phyloP scores from a whole-genome alignment of 2,888 invertebrate species.

The Siphlonurus alternatus region DNA sequence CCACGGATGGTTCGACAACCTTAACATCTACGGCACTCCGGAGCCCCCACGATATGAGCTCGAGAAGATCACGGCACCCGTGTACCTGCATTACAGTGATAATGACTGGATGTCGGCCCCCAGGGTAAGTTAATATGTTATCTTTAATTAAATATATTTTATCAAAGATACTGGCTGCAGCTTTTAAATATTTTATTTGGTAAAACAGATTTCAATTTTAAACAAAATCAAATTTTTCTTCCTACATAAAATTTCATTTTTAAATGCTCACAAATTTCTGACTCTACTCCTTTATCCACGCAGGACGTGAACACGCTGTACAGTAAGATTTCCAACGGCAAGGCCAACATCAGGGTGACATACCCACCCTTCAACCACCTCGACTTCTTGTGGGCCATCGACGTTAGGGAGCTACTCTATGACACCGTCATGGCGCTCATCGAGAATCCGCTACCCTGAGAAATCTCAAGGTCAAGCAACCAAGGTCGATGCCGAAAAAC shows the following conservation, averaged over 20 bases:
- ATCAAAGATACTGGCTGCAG: too few species aligned
- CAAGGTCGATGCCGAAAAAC: too few species aligned
- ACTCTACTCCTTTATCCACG: too few species aligned
- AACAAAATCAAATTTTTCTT: too few species aligned
- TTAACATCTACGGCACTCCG: conserved; percentile 16
- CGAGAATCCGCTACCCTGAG: background rate
- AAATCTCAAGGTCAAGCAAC: too few species aligned
- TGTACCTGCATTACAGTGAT: conserved; percentile 22
- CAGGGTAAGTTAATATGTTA: too few species aligned
- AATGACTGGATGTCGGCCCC: conserved; percentile 27
- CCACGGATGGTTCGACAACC: conserved; percentile 20
- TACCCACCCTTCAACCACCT: conserved; percentile 19
- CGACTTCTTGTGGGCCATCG: conserved; percentile 19
- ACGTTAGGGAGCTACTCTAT: conserved; percentile 15
- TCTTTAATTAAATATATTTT: background rate
- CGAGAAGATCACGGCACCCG: conserved; percentile 17
- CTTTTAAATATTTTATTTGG: too few species aligned
- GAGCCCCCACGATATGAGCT: conserved; percentile 19
- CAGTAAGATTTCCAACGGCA: conserved; percentile 32
- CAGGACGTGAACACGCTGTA: conserved; percentile 41
- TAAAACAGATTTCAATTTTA: too few species aligned
- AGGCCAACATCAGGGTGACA: conserved; percentile 22
- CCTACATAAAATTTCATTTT: too few species aligned
- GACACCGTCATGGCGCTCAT: conserved; percentile 12
- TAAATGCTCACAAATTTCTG: too few species aligned